phyloP scores from a whole-genome alignment of 2,113 vertebrate species.

The Aspiorhynchus laticeps region DNA sequence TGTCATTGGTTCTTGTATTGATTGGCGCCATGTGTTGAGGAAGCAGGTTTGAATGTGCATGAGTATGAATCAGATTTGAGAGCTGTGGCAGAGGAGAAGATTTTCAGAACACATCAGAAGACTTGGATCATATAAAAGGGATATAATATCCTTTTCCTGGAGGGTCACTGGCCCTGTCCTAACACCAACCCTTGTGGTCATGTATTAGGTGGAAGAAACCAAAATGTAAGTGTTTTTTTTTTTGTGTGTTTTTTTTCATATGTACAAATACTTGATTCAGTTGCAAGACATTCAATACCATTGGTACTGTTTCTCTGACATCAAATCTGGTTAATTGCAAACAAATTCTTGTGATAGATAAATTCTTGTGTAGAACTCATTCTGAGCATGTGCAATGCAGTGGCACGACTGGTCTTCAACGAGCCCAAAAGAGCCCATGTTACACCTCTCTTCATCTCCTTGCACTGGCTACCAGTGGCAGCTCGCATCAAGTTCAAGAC shows the following conservation, averaged over 20 bases:
- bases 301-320: neutral
- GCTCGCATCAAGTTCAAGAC: no score
- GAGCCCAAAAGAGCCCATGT: no score
- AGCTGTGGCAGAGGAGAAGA: neutral
- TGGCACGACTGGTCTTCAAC: no score
- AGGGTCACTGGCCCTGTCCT: neutral
- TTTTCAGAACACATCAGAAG: neutral
- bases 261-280: neutral
- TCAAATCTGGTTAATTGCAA: no score
- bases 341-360: no score
- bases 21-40: slow-evolving; percentile 1
- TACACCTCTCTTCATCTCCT: no score
- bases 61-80: neutral
- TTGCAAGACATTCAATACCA: neutral
- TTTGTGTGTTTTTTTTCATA: no score
- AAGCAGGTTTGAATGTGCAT: neutral
- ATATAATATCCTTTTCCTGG: neutral
- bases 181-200: neutral
- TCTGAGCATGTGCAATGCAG: no score
- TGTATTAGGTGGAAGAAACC: neutral
- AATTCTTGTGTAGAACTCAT: no score
- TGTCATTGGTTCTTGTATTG: neutral
- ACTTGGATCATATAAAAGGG: neutral
- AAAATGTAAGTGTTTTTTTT: neutral
- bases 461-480: no score